These are phyloP conservation scores for Danio tinwini DNA, from an alignment of 2,797 vertebrate genomes.

Conservation along the genomic window DNA sequence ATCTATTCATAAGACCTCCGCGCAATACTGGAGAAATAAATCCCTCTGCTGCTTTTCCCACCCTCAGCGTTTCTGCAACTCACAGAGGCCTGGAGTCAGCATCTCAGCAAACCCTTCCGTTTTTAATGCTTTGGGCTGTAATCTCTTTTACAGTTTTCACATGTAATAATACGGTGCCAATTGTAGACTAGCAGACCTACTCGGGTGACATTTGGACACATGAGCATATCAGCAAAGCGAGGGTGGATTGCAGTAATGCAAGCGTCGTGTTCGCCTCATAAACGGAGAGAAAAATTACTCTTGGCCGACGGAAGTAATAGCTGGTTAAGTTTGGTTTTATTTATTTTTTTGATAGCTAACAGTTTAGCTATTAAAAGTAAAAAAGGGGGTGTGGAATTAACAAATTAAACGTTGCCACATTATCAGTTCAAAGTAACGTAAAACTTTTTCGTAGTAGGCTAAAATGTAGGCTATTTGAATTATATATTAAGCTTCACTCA, in stretches of 20 bases:
- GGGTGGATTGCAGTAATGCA: slow-evolving; percentile 24
- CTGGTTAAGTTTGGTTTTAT: neutral
- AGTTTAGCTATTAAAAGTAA: no score
- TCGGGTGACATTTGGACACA: slow-evolving; percentile 40
- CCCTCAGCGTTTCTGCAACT: slow-evolving; percentile 57
- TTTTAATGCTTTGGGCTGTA: slow-evolving; percentile 52
- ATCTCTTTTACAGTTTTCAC: slow-evolving; percentile 52
- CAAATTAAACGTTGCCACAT: no score
- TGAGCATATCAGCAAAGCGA: slow-evolving; percentile 34
- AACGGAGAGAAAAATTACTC: neutral
- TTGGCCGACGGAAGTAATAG: neutral
- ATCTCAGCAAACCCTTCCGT: slow-evolving; percentile 53
- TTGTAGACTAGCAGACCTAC: slow-evolving; percentile 21
- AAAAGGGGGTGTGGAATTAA: neutral
- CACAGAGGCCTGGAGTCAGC: slow-evolving; percentile 47
- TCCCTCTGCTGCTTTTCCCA: slow-evolving; percentile 43
- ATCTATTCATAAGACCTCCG: slow-evolving; percentile 40
- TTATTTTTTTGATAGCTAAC: no score
- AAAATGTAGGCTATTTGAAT: neutral
- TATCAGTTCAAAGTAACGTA: neutral
- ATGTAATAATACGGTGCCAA: slow-evolving; percentile 46
- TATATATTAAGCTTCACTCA: neutral
- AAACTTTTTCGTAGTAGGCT: neutral
- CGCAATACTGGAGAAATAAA: slow-evolving; percentile 49
- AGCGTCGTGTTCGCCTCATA: neutral